Evolutionary conservation across 1,140 invertebrate species (phyloP).

Genomic region (Drosophila prosaltans): DNA sequence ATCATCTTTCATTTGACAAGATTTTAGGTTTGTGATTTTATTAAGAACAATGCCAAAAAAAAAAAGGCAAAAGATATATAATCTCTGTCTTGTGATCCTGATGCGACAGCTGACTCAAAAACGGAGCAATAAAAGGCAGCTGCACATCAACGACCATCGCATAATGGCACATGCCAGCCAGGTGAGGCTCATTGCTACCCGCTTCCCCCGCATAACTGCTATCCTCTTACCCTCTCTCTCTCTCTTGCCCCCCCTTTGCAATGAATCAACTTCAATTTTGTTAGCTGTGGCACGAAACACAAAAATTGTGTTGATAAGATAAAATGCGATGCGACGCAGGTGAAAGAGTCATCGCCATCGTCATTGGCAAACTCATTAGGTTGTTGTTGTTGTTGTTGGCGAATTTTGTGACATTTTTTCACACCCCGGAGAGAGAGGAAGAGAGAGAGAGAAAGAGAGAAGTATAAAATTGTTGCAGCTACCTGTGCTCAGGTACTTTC

Average conservation of each 20-base stretch:
- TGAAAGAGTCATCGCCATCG: slow-evolving; percentile 26
- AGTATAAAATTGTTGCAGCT: slow-evolving; percentile 15
- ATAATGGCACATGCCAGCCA: slow-evolving; percentile 48
- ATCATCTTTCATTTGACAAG: slow-evolving; percentile 4
- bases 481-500: slow-evolving; percentile 74
- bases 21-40: not conserved
- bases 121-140: slow-evolving; percentile 25
- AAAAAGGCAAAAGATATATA: not conserved
- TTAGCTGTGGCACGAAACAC: slow-evolving; percentile 7
- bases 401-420: slow-evolving; percentile 57
- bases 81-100: slow-evolving; percentile 6
- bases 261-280: slow-evolving; percentile 9
- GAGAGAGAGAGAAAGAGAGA: not conserved
- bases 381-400: slow-evolving; percentile 10
- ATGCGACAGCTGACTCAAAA: slow-evolving; percentile 36
- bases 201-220: slow-evolving; percentile 29
- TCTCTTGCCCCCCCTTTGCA: not conserved
- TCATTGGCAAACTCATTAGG: slow-evolving; percentile 34
- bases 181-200: slow-evolving; percentile 34
- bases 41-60: not conserved
- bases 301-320: slow-evolving; percentile 44
- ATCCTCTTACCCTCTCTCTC: slow-evolving; percentile 25
- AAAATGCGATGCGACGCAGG: slow-evolving; percentile 17
- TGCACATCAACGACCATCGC: slow-evolving; percentile 23
- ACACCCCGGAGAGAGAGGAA: slow-evolving; percentile 39